These are phyloP conservation scores for Tragopan temminckii DNA, from an alignment of 2,797 vertebrate genomes.

Conservation along the genomic window DNA sequence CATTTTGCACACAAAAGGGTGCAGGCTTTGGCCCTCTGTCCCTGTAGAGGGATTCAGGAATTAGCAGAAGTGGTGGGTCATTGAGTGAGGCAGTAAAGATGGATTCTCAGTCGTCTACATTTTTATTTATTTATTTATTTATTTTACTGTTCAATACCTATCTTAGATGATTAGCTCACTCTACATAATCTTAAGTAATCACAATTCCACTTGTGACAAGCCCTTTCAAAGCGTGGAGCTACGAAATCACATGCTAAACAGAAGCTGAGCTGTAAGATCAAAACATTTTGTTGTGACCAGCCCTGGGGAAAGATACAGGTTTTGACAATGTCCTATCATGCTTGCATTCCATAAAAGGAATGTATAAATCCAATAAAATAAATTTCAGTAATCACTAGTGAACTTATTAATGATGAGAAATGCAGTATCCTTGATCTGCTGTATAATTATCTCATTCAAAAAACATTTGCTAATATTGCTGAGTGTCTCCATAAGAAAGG, in stretches of 20 bases:
- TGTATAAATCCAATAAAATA: not conserved
- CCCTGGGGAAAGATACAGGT: not conserved
- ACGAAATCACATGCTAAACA: not conserved
- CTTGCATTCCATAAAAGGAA: not conserved
- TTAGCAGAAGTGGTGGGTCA: not conserved
- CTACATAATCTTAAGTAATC: not conserved
- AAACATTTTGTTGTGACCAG: not conserved
- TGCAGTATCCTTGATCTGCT: not conserved
- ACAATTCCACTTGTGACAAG: not conserved
- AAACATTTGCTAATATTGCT: not conserved
- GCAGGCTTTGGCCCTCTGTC: not conserved
- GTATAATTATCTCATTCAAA: not conserved
- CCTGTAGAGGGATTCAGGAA: not conserved
- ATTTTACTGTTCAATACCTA: not conserved
- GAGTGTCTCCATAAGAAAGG: conserved; percentile 7
- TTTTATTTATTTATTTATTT: not conserved
- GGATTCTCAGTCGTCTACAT: not conserved
- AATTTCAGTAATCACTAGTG: not conserved
- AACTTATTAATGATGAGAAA: not conserved
- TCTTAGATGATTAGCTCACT: not conserved
- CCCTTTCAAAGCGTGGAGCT: not conserved
- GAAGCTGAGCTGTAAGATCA: not conserved
- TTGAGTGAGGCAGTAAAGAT: not conserved
- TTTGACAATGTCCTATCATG: not conserved
- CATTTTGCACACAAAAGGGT: not conserved